Evolutionary conservation across 2,113 vertebrate genomes (phyloP).

Genomic region (Gymnogyps californianus): DNA sequence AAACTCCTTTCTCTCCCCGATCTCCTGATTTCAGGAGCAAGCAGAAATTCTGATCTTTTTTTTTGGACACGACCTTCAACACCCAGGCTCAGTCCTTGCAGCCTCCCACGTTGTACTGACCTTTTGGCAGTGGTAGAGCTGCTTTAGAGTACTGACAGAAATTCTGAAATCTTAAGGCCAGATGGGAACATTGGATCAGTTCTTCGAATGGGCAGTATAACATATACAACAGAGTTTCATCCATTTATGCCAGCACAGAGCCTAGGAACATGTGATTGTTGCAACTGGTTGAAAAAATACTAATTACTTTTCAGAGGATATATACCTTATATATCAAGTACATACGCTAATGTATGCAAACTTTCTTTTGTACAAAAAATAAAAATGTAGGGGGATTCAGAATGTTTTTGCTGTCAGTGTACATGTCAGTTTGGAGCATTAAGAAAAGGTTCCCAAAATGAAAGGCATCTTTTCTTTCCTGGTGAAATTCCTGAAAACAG

Average conservation of each 20-base stretch:
- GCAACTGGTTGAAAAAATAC: slow-evolving; percentile 50
- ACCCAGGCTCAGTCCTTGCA: neutral
- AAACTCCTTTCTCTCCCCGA: neutral
- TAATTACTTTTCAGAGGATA: slow-evolving; percentile 47
- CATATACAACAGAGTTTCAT: slow-evolving; percentile 8
- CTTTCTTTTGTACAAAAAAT: neutral
- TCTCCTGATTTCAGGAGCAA: neutral
- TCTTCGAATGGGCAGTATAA: slow-evolving; percentile 9
- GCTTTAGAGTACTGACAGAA: neutral
- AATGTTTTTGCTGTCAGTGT: neutral
- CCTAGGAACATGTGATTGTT: neutral
- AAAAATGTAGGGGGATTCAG: neutral
- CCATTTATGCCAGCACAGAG: slow-evolving; percentile 47
- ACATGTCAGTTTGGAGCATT: neutral
- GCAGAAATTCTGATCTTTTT: neutral
- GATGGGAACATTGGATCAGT: neutral
- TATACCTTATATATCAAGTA: slow-evolving; percentile 32
- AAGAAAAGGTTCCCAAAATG: neutral
- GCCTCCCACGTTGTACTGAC: neutral
- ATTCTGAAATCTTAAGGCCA: neutral
- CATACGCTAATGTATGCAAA: slow-evolving; percentile 11
- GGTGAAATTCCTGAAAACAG: neutral
- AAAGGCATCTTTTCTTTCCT: neutral
- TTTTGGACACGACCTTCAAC: neutral
- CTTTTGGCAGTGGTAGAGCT: neutral